Conservation (phyloP, 2,888 invertebrate genomes). For the Polia nebulosa region DNA sequence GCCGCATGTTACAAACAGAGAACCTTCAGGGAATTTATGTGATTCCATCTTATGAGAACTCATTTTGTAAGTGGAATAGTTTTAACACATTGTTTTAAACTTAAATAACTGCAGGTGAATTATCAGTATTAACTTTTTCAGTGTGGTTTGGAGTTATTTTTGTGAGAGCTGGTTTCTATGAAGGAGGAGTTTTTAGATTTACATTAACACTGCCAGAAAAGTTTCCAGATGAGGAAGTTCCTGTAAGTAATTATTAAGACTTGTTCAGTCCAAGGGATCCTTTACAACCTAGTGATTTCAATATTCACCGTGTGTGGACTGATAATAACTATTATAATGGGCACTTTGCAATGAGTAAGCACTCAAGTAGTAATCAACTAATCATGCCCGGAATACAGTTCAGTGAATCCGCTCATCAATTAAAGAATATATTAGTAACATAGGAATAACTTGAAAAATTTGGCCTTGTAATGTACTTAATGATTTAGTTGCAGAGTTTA, state of each 20-base stretch:
- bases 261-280: not conserved
- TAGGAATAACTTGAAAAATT: too few species aligned
- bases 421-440: too few species aligned
- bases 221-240: constrained; percentile 96
- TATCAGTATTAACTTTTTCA: constrained; percentile 82
- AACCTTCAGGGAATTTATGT: constrained; percentile 97
- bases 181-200: constrained; percentile 97
- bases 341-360: too few species aligned
- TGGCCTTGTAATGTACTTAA: too few species aligned
- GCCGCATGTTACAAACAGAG: constrained; percentile 96
- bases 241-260: constrained; percentile 91
- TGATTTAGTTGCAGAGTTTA: not conserved
- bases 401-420: not conserved
- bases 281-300: not conserved
- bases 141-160: constrained; percentile 98
- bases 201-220: constrained; percentile 96
- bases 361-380: too few species aligned
- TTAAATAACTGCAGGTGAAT: not conserved
- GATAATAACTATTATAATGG: not conserved
- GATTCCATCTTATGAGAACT: constrained; percentile 96
- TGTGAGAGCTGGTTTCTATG: constrained; percentile 96
- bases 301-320: not conserved
- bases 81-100: not conserved
- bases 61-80: constrained; percentile 92
- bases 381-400: not conserved